Conservation (phyloP, 2,797 vertebrate genomes). For the Labeo calbasu region DNA sequence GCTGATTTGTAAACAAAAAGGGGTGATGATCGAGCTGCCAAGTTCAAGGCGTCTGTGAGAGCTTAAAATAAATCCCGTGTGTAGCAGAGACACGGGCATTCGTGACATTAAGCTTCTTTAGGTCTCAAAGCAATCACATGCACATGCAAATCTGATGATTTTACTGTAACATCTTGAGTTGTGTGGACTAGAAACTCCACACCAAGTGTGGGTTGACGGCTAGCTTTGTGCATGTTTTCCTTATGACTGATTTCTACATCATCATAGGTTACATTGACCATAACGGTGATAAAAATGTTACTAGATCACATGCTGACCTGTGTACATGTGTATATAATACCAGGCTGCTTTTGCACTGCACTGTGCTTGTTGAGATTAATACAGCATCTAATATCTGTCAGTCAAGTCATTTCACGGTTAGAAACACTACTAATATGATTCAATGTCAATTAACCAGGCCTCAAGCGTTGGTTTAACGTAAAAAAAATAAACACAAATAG, state of each 20-base stretch:
- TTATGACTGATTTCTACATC: not conserved
- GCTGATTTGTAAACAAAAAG: slow-evolving; percentile 49
- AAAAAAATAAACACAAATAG: not conserved
- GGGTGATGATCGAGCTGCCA: slow-evolving; percentile 18
- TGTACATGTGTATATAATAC: not conserved
- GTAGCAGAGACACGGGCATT: slow-evolving; percentile 22
- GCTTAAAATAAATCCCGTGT: slow-evolving; percentile 48
- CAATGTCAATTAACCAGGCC: not conserved
- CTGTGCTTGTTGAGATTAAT: not conserved
- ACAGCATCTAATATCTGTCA: not conserved
- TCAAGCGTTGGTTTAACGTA: not conserved
- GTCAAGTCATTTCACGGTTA: not conserved
- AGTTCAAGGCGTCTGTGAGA: slow-evolving; percentile 25
- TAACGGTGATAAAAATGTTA: not conserved
- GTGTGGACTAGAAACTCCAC: not conserved
- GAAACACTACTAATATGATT: not conserved
- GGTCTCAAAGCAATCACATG: slow-evolving; percentile 31
- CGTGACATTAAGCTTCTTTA: slow-evolving; percentile 26
- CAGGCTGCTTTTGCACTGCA: not conserved
- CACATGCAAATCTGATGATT: not conserved
- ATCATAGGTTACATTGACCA: not conserved
- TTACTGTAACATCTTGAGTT: not conserved
- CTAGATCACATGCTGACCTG: not conserved
- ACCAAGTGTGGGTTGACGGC: not conserved
- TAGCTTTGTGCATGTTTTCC: not conserved